Base-by-base conservation (phyloP, 2,888 invertebrate genomes). In the Epiblema foenella region DNA sequence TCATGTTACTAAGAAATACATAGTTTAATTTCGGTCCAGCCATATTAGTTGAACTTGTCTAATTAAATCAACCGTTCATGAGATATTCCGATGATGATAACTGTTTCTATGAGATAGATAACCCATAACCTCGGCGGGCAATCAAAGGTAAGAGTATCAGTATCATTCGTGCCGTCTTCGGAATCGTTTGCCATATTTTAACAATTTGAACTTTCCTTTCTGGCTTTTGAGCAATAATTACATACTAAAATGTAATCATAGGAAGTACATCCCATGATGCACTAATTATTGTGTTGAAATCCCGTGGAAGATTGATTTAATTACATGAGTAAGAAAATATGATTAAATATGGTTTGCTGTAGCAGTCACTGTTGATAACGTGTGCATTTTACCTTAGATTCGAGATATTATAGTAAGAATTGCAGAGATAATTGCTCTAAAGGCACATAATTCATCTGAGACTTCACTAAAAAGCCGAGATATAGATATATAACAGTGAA, bases 111-210 rank as follows among this genome's bases (percentile, higher is more conserved):
- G 77, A 81, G 78, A 76, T 83, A 80, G 78, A 77, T 75, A 76
- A 78, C 77, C 74, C 81, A 79, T 78, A 85, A 84, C 82, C 85
- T 86, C 81, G 78, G 83, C 76, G 79, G 75, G 77, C 77, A 82
- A 82, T 85, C 83, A 79, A 86, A 88, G 87, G 90, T 90, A 89
- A 83, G 86, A 81, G 81, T 82, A 80, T 79, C 80, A 78, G 75
- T 83, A 70, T 73, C 65, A 66, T 57, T 67, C 57, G 51, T 33
- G 29, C 80, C 76, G 80, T 83, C 84, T 86, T 80, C 81, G 64
- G 75, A 84, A 83, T 85, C 82, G 83, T 88, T 91, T 91, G 91
- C 92, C 92, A 92, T 93, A 93, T 92, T 93, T 92, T 89, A 82
- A 82, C 82, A 78, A 85, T 85, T 91, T 86, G 79, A 86, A 85